Evolutionary conservation across 2,797 vertebrate species (phyloP).

Genomic region (Pipistrellus pipistrellus): DNA sequence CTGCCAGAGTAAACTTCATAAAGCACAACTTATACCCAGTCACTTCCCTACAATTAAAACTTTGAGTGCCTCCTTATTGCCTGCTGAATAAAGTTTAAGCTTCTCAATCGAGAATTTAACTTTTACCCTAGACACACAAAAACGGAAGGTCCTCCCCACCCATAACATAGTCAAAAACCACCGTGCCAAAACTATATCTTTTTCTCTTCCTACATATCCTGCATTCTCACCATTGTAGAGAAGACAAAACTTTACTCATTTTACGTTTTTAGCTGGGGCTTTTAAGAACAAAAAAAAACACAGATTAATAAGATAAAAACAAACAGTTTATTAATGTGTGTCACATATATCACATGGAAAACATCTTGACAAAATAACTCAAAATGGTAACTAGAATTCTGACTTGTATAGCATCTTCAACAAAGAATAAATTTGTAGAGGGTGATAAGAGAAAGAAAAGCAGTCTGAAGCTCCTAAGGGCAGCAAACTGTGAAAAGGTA

Average conservation of each 20-base stretch:
- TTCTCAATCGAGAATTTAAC: background rate
- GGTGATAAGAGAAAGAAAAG: background rate
- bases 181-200: background rate
- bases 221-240: background rate
- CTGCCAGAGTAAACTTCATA: background rate
- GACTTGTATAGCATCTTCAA: background rate
- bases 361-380: background rate
- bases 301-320: background rate
- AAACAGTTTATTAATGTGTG: background rate
- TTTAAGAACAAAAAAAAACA: background rate
- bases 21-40: background rate
- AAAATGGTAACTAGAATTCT: background rate
- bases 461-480: background rate
- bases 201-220: background rate
- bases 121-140: background rate
- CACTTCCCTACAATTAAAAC: background rate
- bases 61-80: background rate
- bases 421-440: background rate
- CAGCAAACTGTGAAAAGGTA: background rate
- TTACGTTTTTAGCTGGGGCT: background rate
- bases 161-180: background rate
- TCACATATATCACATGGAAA: background rate
- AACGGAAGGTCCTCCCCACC: background rate
- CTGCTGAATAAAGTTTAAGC: background rate
- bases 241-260: background rate